Percentiles rank a stretch among this genome's conserved stretches.
These are phyloP conservation scores for Drosophila neoperkinsi DNA, from an alignment of 2,888 invertebrate genomes.

Conservation along the genomic window DNA sequence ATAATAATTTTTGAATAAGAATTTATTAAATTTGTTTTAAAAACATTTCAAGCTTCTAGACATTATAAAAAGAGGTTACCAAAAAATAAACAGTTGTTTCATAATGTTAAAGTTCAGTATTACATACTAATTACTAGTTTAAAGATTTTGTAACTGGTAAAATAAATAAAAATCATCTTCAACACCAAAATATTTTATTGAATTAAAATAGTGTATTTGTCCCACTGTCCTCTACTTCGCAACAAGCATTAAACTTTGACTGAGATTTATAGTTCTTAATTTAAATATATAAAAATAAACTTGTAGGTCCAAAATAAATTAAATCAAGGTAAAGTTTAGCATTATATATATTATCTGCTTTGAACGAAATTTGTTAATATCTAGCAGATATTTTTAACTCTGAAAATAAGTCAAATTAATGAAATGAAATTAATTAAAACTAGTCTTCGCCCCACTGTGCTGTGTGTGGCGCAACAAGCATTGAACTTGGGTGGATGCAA, in stretches of 20 bases:
- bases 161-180: background rate
- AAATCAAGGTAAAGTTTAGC: background rate
- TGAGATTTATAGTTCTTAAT: background rate
- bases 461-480: constrained; percentile 35
- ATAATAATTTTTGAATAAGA: background rate
- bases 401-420: background rate
- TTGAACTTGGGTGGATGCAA: constrained; percentile 55
- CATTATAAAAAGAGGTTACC: background rate
- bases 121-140: too few relatives aligned
- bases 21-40: background rate
- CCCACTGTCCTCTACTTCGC: background rate
- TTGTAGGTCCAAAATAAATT: background rate
- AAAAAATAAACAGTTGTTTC: background rate
- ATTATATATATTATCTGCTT: background rate
- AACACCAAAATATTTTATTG: background rate
- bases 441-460: constrained; percentile 42
- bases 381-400: background rate
- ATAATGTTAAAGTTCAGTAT: background rate
- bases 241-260: background rate
- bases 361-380: background rate
- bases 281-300: background rate
- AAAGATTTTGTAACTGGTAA: background rate
- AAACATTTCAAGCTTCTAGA: background rate
- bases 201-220: background rate
- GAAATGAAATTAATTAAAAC: background rate